These are phyloP conservation scores for Lathronympha strigana DNA, from an alignment of 2,888 invertebrate genomes.

Conservation along the genomic window DNA sequence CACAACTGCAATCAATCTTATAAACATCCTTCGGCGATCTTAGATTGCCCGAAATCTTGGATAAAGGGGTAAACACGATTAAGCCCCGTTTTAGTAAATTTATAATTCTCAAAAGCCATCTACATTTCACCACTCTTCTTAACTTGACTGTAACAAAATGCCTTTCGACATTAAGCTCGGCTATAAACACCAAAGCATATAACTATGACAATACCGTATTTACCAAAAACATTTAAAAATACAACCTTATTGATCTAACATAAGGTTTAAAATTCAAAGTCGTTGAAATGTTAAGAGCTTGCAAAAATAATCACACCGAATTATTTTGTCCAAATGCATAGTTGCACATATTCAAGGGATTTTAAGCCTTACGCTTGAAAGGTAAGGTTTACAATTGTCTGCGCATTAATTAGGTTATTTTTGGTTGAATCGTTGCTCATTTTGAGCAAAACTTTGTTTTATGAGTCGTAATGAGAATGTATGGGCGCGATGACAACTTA, in stretches of 20 bases:
- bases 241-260: not conserved
- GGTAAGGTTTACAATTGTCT: not conserved
- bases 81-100: too few species aligned
- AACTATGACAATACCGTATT: conserved; percentile 1
- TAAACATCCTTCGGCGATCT: too few species aligned
- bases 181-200: conserved; percentile 23
- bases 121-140: conserved; percentile 20
- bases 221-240: not conserved
- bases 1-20: too few species aligned
- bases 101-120: conserved; percentile 13
- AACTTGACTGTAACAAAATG: conserved; percentile 28
- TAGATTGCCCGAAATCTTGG: too few species aligned
- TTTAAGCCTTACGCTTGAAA: not conserved
- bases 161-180: conserved; percentile 17
- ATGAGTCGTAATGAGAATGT: conserved; percentile 57
- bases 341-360: not conserved
- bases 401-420: conserved; percentile 33
- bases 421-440: conserved; percentile 40
- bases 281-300: not conserved
- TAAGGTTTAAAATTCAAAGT: not conserved
- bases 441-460: conserved; percentile 45
- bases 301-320: conserved; percentile 12
- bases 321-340: conserved; percentile 21
- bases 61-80: too few species aligned
- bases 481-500: conserved; percentile 55